Conservation (phyloP, 2,888 invertebrate species). For the Drepana falcataria region DNA sequence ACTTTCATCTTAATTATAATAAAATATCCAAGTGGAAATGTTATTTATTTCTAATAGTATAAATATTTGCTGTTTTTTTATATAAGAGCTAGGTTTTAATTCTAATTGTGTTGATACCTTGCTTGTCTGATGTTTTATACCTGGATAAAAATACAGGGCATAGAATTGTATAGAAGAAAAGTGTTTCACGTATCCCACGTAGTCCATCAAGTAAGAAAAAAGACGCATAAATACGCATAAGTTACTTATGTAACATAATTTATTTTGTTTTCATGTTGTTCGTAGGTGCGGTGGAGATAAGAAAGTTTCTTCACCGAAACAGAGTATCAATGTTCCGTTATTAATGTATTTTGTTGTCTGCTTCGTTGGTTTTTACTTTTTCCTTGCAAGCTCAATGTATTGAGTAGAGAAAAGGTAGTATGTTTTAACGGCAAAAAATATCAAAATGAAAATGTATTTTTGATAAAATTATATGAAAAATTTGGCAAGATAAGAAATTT, state of each 20-base stretch:
- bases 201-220: conserved; percentile 20
- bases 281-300: conserved; percentile 21
- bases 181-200: conserved; percentile 8
- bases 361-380: conserved; percentile 13
- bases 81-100: no score
- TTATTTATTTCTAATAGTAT: no score
- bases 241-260: conserved; percentile 21
- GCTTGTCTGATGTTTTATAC: no score
- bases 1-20: no score
- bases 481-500: not conserved
- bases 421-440: not conserved
- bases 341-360: conserved; percentile 27
- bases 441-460: not conserved
- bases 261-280: conserved; percentile 34
- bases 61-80: no score
- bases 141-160: no score
- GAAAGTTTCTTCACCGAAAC: conserved; percentile 20
- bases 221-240: conserved; percentile 17
- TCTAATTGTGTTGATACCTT: no score
- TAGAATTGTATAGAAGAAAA: not conserved
- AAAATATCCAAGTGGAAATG: no score
- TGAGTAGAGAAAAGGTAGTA: not conserved
- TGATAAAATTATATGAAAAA: not conserved
- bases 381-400: not conserved
- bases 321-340: conserved; percentile 27